phyloP scores from a whole-genome alignment of 2,113 vertebrate genomes.

The Mus musculus region DNA sequence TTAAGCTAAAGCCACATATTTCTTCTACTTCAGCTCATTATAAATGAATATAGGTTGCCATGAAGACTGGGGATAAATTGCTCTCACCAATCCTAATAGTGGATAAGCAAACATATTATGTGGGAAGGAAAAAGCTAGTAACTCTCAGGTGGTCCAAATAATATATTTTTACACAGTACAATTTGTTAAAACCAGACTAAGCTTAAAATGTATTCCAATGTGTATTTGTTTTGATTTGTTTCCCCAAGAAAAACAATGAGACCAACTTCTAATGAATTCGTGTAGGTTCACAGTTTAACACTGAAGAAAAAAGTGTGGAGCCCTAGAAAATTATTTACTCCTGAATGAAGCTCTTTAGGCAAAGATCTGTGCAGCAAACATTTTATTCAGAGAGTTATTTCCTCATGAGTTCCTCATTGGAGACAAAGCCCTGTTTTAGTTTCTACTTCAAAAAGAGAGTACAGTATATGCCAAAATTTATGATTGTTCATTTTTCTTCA shows the following conservation, averaged over 20 bases:
- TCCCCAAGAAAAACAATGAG: neutral
- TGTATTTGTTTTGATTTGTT: neutral
- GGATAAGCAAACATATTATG: neutral
- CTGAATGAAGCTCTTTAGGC: neutral
- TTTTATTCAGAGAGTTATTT: neutral
- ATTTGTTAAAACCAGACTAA: neutral
- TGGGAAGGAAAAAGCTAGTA: neutral
- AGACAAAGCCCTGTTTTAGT: neutral
- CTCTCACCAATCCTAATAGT: neutral
- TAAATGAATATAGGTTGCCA: neutral
- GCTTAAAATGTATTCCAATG: neutral
- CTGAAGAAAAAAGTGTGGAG: neutral
- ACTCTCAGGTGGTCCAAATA: neutral
- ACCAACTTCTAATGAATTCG: constrained; percentile 6
- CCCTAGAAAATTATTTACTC: neutral
- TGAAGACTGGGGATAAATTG: neutral
- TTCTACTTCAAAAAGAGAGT: neutral
- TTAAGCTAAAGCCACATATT: constrained; percentile 10
- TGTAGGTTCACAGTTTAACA: neutral
- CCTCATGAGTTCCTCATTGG: neutral
- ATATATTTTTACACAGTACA: neutral
- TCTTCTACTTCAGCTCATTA: neutral
- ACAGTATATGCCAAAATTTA: neutral
- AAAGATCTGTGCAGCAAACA: neutral
- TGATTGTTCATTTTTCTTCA: constrained; percentile 14